phyloP scores from a whole-genome alignment of 2,797 vertebrate species.

The Eremophila alpestris region DNA sequence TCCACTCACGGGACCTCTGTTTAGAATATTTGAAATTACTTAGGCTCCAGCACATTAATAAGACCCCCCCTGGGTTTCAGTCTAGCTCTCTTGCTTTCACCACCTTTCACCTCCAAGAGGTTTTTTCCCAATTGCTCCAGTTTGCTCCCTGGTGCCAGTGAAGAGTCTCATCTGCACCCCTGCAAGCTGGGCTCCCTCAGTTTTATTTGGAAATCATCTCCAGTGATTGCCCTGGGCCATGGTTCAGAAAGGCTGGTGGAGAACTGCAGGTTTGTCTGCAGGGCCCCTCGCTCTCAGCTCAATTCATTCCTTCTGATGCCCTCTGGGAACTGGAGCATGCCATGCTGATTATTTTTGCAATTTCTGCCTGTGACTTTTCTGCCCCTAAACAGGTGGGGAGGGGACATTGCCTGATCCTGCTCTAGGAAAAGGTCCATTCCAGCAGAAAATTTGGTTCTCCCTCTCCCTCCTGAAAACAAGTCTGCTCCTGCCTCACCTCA shows the following conservation, averaged over 20 bases:
- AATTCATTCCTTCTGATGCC: background rate
- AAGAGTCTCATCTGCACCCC: background rate
- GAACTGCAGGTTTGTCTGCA: background rate
- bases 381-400: background rate
- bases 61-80: background rate
- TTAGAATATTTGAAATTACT: constrained; percentile 61
- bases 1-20: constrained; percentile 26
- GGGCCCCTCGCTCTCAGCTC: background rate
- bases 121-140: background rate
- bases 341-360: background rate
- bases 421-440: background rate
- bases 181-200: background rate
- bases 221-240: background rate
- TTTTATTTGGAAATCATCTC: background rate
- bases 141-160: background rate
- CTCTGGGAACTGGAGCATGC: background rate
- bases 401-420: background rate
- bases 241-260: background rate
- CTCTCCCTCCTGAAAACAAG: constrained; percentile 34
- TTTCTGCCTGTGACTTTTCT: background rate
- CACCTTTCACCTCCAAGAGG: background rate
- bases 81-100: background rate
- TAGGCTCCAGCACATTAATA: background rate
- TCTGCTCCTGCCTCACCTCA: constrained; percentile 46
- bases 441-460: background rate